These are phyloP conservation scores for Sialis lutaria DNA, from an alignment of 2,888 invertebrate genomes.

Conservation along the genomic window DNA sequence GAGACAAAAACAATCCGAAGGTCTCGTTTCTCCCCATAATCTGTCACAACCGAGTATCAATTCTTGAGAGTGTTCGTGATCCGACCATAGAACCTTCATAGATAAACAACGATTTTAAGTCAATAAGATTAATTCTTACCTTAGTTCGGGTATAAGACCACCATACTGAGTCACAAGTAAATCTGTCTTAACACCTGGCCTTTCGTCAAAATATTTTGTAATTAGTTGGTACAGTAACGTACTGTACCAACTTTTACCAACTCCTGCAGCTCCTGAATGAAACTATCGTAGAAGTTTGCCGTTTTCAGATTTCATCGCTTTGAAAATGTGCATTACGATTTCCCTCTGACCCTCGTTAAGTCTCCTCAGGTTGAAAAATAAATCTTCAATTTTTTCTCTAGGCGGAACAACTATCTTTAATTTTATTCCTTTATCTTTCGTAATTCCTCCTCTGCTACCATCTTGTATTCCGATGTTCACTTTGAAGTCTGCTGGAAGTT, in stretches of 20 bases:
- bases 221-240: constrained; percentile 3
- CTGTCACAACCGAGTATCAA: constrained; percentile 17
- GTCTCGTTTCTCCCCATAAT: constrained; percentile 12
- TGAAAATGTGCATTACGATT: constrained; percentile 9
- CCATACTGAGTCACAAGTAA: constrained; percentile 8
- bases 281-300: neutral
- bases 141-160: constrained; percentile 4
- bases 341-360: constrained; percentile 9
- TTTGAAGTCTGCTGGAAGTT: too few relatives aligned
- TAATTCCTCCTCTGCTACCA: neutral
- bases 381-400: constrained; percentile 4
- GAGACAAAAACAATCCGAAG: constrained; percentile 17
- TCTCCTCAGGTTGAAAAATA: constrained; percentile 6
- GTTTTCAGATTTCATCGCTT: constrained; percentile 8
- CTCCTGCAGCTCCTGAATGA: constrained; percentile 2
- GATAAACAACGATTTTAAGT: constrained; percentile 15
- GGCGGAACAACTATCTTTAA: neutral
- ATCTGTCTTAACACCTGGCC: constrained; percentile 10
- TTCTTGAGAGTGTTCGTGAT: constrained; percentile 11
- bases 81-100: constrained; percentile 20
- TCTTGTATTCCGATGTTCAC: neutral
- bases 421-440: neutral
- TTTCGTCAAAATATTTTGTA: constrained; percentile 9
- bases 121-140: constrained; percentile 8
- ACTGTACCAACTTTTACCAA: constrained; percentile 6